phyloP scores from a whole-genome alignment of 1,140 invertebrate species.

The Drosophila bifasciata region DNA sequence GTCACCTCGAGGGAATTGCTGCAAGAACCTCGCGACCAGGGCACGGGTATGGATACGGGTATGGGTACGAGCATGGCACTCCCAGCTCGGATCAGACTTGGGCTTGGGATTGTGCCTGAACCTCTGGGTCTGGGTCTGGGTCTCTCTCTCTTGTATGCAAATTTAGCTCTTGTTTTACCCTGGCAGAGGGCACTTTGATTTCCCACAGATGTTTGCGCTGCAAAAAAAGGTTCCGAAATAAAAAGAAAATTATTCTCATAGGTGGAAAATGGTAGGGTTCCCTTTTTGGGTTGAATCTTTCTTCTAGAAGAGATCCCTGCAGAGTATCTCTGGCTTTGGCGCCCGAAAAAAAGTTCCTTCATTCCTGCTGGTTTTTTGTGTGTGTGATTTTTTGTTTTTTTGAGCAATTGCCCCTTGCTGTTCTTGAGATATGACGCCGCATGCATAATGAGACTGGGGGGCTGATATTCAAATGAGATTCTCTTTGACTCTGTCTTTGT shows the following conservation, averaged over 20 bases:
- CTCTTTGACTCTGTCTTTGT: slow-evolving; percentile 61
- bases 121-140: slow-evolving; percentile 24
- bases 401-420: slow-evolving; percentile 64
- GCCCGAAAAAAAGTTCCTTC: too few species aligned
- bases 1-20: slow-evolving; percentile 64
- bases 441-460: slow-evolving; percentile 73
- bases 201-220: not conserved
- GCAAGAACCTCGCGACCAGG: slow-evolving; percentile 43
- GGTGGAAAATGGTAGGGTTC: too few species aligned
- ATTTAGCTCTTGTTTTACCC: slow-evolving; percentile 44
- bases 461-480: slow-evolving; percentile 66
- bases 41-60: not conserved
- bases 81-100: slow-evolving; percentile 28
- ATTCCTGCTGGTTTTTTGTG: slow-evolving; percentile 19
- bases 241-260: too few species aligned
- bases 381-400: slow-evolving; percentile 29
- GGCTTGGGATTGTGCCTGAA: not conserved
- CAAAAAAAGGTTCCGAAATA: too few species aligned
- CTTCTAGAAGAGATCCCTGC: too few species aligned
- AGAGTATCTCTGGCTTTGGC: too few species aligned
- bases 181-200: not conserved
- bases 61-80: slow-evolving; percentile 45
- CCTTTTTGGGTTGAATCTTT: too few species aligned
- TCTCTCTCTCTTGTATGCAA: slow-evolving; percentile 74
- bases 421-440: slow-evolving; percentile 78